Evolutionary conservation across 2,888 invertebrate species (phyloP), one percentile per base, ranked within the genome.

Genomic region (Sympetrum striolatum): DNA sequence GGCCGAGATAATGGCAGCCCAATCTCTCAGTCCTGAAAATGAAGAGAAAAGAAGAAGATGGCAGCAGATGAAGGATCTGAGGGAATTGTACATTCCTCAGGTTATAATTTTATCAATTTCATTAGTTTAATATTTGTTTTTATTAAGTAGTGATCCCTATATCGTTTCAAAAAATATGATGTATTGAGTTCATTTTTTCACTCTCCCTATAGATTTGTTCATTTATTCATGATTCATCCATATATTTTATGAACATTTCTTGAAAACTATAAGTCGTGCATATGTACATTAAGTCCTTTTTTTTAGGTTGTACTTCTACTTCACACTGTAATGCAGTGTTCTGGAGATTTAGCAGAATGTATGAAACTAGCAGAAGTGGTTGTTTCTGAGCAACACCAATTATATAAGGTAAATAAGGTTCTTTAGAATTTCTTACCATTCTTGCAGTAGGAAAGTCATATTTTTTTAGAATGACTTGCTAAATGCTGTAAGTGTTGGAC

Each of bases 41-140:
- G 93, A 93, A 15, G 94, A 94, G 92, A 95, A 95, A 91, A 94
- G 94, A 91, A 95, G 95, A 90, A 96, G 98, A 92, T 93, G 94
- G 14, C 96, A 96, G 92, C 97, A 98, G 93, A 94, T 98, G 93
- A 95, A 96, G 90, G 96, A 96, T 92, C 94, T 99, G 81, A 95
- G 98, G 90, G 96, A 96, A 91, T 95, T 97, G 35, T 98, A 97
- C 92, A 96, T 99, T 92, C 98, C 98, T 0, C 97, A 98, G 95
- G 95, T 93, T 91, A 81, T 22, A 44, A 53, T 53, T 53, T 53
- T 3, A 44, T 25, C 35, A 81, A 15, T 35, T 82, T 90, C n/a
- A n/a, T n/a, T n/a, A n/a, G n/a, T n/a, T n/a, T n/a, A n/a, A n/a
- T n/a, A n/a, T n/a, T n/a, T n/a, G n/a, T n/a, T n/a, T n/a, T n/a